Conservation (phyloP, 2,113 vertebrate species). For the Larimichthys polyactis region DNA sequence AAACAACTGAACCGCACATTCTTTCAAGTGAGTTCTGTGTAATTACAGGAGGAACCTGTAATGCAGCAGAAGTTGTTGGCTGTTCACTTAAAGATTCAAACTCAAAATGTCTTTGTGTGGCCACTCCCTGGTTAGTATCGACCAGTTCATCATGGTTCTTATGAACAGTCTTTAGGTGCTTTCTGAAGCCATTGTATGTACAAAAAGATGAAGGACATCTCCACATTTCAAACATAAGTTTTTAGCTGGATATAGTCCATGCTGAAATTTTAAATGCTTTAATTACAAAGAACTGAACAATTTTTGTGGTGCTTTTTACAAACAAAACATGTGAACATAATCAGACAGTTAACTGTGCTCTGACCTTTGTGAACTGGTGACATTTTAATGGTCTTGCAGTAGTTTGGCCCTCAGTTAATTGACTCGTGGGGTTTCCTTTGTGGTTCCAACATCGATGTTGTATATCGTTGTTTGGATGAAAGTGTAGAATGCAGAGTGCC, state of each 20-base stretch:
- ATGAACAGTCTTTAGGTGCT: slow-evolving; percentile 3
- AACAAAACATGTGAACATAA: slow-evolving; percentile 17
- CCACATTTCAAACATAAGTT: slow-evolving; percentile 14
- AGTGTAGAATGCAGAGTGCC: not conserved
- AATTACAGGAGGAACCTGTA: no score
- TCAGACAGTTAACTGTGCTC: not conserved
- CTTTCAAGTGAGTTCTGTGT: no score
- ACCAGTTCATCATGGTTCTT: no score
- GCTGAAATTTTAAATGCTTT: slow-evolving; percentile 11
- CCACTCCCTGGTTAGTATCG: no score
- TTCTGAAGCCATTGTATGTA: slow-evolving; percentile 14
- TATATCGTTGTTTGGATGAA: slow-evolving; percentile 7
- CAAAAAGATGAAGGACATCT: slow-evolving; percentile 20
- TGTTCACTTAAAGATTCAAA: no score
- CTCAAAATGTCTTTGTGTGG: no score
- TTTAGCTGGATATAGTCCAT: not conserved
- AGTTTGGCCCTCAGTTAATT: not conserved
- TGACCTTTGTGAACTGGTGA: not conserved
- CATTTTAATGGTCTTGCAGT: slow-evolving; percentile 6
- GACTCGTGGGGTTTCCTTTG: slow-evolving; percentile 5
- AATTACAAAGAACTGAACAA: slow-evolving; percentile 5
- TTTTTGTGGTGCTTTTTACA: slow-evolving; percentile 7
- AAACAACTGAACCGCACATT: no score
- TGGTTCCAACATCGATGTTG: slow-evolving; percentile 1
- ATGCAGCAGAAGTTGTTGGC: no score